Conservation (phyloP, 2,113 vertebrate genomes). For the Eira barbara region DNA sequence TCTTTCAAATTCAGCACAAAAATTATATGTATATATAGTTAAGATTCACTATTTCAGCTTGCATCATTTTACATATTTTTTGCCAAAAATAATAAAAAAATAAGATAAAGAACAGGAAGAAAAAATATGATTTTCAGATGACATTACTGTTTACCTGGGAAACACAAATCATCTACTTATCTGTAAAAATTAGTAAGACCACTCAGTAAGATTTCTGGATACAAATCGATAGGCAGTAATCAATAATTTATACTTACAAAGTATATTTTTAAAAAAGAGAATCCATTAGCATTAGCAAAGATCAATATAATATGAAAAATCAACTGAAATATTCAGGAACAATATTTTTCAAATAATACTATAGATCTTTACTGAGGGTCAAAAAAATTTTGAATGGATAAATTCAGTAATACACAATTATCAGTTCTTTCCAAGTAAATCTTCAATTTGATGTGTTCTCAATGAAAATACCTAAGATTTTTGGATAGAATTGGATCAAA, state of each 20-base stretch:
- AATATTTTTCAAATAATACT: not conserved
- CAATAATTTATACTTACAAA: constrained; percentile 3
- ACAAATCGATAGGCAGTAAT: constrained; percentile 23
- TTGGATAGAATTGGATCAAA: not conserved
- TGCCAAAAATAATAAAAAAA: not conserved
- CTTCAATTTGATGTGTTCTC: not conserved
- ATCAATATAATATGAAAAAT: not conserved
- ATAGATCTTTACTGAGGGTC: not conserved
- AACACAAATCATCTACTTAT: not conserved
- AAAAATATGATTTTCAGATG: not conserved
- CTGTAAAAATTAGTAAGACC: not conserved
- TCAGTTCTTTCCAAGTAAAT: not conserved
- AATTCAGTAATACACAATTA: not conserved
- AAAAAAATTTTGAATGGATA: not conserved
- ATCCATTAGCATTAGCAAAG: not conserved
- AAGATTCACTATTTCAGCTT: not conserved
- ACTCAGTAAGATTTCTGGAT: constrained; percentile 17
- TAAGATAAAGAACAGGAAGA: not conserved
- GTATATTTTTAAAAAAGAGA: not conserved
- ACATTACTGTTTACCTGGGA: not conserved
- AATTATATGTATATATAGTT: not conserved
- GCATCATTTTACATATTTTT: not conserved
- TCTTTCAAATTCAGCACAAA: not conserved
- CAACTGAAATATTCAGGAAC: not conserved
- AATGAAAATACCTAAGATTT: not conserved